Evolutionary conservation across 2,888 invertebrate genomes (phyloP).

Genomic region (Andricus quercusramuli): DNA sequence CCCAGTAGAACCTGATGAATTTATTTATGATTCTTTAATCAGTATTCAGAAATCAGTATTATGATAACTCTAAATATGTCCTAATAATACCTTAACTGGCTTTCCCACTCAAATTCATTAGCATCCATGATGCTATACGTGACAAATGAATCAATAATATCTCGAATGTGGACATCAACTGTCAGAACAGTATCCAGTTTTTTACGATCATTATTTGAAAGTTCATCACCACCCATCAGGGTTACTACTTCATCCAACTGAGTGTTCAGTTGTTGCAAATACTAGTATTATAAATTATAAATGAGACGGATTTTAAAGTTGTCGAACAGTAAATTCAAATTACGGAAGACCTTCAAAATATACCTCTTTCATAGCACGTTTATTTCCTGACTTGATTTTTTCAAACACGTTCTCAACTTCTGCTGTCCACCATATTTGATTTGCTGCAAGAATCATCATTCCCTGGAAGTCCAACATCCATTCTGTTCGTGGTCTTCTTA

Average conservation of each 20-base stretch:
- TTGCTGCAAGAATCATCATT: conserved; percentile 91
- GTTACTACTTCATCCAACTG: conserved; percentile 91
- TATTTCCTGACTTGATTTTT: conserved; percentile 86
- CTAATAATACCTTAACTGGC: conserved; percentile 84
- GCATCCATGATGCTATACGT: conserved; percentile 90
- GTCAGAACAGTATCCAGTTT: conserved; percentile 95
- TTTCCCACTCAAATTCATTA: conserved; percentile 96
- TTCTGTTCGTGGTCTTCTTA: conserved; percentile 82
- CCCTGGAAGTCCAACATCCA: conserved; percentile 96
- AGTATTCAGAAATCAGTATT: neutral
- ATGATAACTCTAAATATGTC: neutral
- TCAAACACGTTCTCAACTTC: conserved; percentile 94
- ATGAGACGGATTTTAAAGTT: neutral
- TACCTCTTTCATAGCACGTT: conserved; percentile 92
- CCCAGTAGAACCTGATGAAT: conserved; percentile 88
- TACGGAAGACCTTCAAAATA: neutral
- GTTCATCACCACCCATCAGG: conserved; percentile 71
- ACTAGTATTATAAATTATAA: conserved; percentile 71
- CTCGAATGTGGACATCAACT: conserved; percentile 94
- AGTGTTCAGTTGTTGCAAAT: conserved; percentile 87
- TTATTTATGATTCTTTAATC: neutral
- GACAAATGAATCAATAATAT: conserved; percentile 91
- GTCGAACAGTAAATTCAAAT: neutral
- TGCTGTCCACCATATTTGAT: conserved; percentile 97
- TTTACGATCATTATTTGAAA: conserved; percentile 89